Evolutionary conservation across 2,888 invertebrate species (phyloP).

Genomic region (Apamea epomidion): DNA sequence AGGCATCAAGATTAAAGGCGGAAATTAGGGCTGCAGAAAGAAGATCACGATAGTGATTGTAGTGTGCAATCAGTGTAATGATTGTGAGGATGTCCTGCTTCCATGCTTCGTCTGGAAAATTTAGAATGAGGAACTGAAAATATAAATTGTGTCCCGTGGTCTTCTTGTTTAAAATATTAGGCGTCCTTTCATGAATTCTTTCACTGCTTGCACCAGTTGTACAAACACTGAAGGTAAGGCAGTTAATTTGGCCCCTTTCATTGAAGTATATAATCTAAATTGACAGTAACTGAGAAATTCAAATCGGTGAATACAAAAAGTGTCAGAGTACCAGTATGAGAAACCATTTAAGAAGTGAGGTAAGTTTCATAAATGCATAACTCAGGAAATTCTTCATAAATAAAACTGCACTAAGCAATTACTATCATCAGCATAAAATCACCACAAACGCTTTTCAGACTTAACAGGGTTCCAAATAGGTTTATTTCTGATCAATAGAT

Average conservation of each 20-base stretch:
- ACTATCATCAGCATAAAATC: background rate
- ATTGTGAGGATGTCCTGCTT: constrained; percentile 7
- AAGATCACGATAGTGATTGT: constrained; percentile 28
- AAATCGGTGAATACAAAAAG: too few relatives aligned
- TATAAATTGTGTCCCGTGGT: too few relatives aligned
- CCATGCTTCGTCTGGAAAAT: background rate
- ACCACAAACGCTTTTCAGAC: background rate
- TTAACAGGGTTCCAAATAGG: background rate
- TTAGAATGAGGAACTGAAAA: background rate
- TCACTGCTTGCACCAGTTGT: background rate
- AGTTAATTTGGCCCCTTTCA: background rate
- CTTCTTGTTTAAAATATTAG: too few relatives aligned
- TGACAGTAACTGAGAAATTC: background rate
- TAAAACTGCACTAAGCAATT: background rate
- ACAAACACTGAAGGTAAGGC: background rate
- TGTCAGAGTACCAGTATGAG: background rate
- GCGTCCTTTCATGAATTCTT: background rate
- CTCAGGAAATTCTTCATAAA: background rate
- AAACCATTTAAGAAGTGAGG: background rate
- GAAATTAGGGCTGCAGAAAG: constrained; percentile 44
- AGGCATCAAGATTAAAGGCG: constrained; percentile 56
- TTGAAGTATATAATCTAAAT: background rate
- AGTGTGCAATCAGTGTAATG: constrained; percentile 13
- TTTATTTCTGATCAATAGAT: background rate
- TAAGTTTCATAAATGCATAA: background rate